phyloP scores from a whole-genome alignment of 2,113 vertebrate genomes.

The Tupaia chinensis region DNA sequence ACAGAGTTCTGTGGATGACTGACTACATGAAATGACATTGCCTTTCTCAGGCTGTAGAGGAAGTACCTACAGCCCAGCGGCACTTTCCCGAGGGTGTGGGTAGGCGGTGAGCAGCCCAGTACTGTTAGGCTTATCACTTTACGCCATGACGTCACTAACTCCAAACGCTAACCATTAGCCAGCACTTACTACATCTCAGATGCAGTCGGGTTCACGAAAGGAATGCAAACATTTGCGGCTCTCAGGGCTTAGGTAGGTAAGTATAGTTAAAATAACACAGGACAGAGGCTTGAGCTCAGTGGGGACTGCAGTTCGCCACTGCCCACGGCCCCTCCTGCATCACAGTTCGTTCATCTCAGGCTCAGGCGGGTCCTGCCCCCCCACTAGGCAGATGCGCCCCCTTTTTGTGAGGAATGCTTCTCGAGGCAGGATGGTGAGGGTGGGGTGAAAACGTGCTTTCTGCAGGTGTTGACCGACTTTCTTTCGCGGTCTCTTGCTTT shows the following conservation, averaged over 20 bases:
- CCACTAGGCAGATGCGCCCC: neutral
- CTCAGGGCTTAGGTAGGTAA: neutral
- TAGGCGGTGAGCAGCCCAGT: neutral
- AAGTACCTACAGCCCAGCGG: neutral
- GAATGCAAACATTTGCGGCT: neutral
- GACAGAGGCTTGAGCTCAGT: neutral
- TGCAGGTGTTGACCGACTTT: neutral
- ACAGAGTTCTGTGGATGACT: neutral
- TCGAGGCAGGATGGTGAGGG: too few species aligned
- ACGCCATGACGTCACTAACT: neutral
- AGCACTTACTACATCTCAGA: neutral
- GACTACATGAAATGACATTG: neutral
- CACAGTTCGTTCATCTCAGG: neutral
- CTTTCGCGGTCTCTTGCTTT: neutral
- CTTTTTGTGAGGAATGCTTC: neutral
- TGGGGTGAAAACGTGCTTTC: neutral
- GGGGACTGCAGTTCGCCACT: neutral
- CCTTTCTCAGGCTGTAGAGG: neutral
- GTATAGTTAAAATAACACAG: neutral
- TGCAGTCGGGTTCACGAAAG: neutral
- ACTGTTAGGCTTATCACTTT: neutral
- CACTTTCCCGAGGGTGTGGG: neutral
- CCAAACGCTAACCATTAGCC: neutral
- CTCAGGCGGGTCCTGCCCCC: neutral
- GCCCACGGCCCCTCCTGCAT: neutral